Percentiles rank a stretch among this genome's conserved stretches.
These are phyloP conservation scores for Prionailurus viverrinus DNA, from an alignment of 2,113 vertebrate genomes.

Conservation along the genomic window DNA sequence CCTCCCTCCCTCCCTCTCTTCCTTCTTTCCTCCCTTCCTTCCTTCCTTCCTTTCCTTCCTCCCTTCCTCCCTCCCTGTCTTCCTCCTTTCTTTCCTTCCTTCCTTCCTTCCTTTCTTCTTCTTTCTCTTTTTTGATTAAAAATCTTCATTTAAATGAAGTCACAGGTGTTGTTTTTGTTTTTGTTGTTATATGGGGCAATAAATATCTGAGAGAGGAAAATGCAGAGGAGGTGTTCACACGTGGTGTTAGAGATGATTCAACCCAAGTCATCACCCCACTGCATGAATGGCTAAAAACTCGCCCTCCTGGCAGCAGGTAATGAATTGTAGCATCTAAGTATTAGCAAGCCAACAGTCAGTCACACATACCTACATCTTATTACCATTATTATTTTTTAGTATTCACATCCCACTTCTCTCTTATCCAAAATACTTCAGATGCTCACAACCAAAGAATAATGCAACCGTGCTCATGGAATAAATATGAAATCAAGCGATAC, in stretches of 20 bases:
- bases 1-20: too few relatives aligned
- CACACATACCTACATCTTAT: neutral
- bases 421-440: neutral
- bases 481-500: neutral
- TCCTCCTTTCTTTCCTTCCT: neutral
- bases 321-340: neutral
- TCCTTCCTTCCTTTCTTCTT: neutral
- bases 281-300: neutral
- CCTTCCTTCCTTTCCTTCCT: neutral
- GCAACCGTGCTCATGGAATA: neutral
- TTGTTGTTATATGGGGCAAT: neutral
- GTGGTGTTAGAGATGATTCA: neutral
- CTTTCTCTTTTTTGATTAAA: neutral
- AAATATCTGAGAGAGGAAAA: neutral
- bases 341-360: neutral
- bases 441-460: neutral
- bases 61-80: too few relatives aligned
- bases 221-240: fast-evolving
- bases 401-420: neutral
- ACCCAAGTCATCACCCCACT: neutral
- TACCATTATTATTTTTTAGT: neutral
- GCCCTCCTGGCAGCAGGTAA: neutral
- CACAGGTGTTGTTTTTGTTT: neutral
- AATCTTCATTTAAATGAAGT: neutral
- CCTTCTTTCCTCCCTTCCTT: neutral